A percentile compares a stretch with the other conserved stretches of the same genome.
Evolutionary conservation across 2,113 vertebrate species (phyloP).

Genomic region (Epinephelus cyanopodus): DNA sequence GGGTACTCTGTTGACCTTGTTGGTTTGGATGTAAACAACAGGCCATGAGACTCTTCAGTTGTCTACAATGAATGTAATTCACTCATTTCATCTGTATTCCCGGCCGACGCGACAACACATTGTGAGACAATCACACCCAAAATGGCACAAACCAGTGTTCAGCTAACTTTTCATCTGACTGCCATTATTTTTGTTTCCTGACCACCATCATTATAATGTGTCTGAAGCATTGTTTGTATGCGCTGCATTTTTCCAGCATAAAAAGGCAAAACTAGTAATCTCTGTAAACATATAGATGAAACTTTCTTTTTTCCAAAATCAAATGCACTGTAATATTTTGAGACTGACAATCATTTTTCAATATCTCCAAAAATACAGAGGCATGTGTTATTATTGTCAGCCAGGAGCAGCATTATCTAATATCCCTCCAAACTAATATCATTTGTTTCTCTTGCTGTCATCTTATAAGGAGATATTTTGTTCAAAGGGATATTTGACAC

Average conservation of each 20-base stretch:
- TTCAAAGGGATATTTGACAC: slow-evolving; percentile 8
- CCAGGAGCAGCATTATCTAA: background rate
- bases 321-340: background rate
- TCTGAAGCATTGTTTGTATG: background rate
- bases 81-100: background rate
- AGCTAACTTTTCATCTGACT: background rate
- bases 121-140: background rate
- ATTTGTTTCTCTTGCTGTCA: background rate
- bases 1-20: background rate
- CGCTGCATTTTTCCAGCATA: background rate
- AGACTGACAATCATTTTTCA: slow-evolving; percentile 14
- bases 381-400: slow-evolving; percentile 19
- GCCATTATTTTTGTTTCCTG: background rate
- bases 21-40: slow-evolving; percentile 9
- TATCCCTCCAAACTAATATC: slow-evolving; percentile 16
- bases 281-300: too few species aligned
- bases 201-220: background rate
- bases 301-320: background rate
- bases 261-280: background rate
- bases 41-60: background rate
- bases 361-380: background rate
- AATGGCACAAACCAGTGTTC: background rate
- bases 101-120: background rate
- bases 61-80: background rate
- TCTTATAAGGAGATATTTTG: background rate